phyloP scores from a whole-genome alignment of 2,888 invertebrate genomes.

The Pandemis corylana region DNA sequence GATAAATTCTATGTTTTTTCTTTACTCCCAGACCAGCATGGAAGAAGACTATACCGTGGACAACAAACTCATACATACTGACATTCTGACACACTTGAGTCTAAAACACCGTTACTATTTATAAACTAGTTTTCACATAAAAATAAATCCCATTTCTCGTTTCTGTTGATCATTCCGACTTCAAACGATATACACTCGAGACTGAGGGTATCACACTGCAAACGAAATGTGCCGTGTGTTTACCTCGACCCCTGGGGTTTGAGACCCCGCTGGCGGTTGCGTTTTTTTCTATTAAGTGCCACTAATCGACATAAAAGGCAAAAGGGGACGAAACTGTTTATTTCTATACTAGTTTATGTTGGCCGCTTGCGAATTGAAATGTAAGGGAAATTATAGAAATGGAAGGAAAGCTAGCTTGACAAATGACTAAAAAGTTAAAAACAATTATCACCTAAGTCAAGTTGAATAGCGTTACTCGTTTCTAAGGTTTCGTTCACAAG shows the following conservation, averaged over 20 bases:
- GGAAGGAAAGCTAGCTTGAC: not conserved
- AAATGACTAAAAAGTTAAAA: too few relatives aligned
- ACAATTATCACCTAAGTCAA: too few relatives aligned
- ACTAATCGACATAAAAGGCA: slow-evolving; percentile 31
- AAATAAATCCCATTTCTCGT: slow-evolving; percentile 7
- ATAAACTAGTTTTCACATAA: slow-evolving; percentile 10
- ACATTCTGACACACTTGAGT: too few relatives aligned
- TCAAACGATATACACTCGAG: slow-evolving; percentile 24
- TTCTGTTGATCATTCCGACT: slow-evolving; percentile 20
- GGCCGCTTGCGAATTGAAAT: not conserved
- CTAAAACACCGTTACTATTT: not conserved
- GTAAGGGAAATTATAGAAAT: not conserved
- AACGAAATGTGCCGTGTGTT: slow-evolving; percentile 4
- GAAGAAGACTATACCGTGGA: too few relatives aligned
- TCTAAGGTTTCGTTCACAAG: too few relatives aligned
- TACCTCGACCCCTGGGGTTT: slow-evolving; percentile 12
- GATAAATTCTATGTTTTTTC: too few relatives aligned
- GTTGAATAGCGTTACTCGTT: too few relatives aligned
- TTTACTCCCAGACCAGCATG: too few relatives aligned
- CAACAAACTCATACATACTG: too few relatives aligned
- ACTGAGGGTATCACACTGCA: slow-evolving; percentile 5
- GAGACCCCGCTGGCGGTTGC: not conserved
- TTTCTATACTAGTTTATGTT: not conserved
- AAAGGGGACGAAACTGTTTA: slow-evolving; percentile 6
- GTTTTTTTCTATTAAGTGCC: slow-evolving; percentile 23